phyloP scores from a whole-genome alignment of 2,888 invertebrate genomes.

The Rhodophaea formosa region DNA sequence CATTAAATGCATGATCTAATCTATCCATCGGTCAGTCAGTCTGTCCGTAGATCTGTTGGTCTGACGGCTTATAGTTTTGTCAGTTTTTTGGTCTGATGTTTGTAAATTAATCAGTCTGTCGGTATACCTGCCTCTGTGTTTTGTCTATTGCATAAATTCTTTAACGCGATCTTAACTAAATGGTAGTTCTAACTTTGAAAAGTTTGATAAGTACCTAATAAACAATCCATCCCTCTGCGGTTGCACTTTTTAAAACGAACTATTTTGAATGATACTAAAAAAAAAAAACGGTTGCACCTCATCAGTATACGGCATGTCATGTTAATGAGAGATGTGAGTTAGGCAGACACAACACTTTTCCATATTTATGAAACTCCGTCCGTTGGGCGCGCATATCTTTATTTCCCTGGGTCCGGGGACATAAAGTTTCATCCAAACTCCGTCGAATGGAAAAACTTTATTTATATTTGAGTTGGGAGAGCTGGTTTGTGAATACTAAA shows the following conservation, averaged over 20 bases:
- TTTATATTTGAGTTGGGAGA: slow-evolving; percentile 70
- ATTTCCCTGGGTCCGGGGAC: slow-evolving; percentile 62
- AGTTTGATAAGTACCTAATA: too few relatives aligned
- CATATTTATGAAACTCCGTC: slow-evolving; percentile 49
- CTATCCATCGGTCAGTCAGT: too few relatives aligned
- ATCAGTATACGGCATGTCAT: slow-evolving; percentile 20
- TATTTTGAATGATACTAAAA: background rate
- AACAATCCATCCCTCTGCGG: too few relatives aligned
- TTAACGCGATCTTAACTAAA: too few relatives aligned
- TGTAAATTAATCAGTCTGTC: too few relatives aligned
- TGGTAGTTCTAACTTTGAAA: too few relatives aligned
- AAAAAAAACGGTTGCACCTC: slow-evolving; percentile 5
- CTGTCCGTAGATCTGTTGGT: too few relatives aligned
- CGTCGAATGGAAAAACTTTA: slow-evolving; percentile 73
- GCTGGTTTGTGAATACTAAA: slow-evolving; percentile 70
- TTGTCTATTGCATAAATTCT: too few relatives aligned
- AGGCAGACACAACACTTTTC: slow-evolving; percentile 35
- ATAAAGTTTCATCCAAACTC: slow-evolving; percentile 63
- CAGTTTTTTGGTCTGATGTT: too few relatives aligned
- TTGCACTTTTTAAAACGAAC: background rate
- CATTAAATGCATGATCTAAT: too few relatives aligned
- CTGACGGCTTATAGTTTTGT: too few relatives aligned
- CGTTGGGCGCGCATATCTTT: slow-evolving; percentile 55
- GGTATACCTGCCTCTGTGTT: too few relatives aligned
- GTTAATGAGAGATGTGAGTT: slow-evolving; percentile 31